phyloP scores from a whole-genome alignment of 2,888 invertebrate genomes.

The Siphonodentalium dalli region DNA sequence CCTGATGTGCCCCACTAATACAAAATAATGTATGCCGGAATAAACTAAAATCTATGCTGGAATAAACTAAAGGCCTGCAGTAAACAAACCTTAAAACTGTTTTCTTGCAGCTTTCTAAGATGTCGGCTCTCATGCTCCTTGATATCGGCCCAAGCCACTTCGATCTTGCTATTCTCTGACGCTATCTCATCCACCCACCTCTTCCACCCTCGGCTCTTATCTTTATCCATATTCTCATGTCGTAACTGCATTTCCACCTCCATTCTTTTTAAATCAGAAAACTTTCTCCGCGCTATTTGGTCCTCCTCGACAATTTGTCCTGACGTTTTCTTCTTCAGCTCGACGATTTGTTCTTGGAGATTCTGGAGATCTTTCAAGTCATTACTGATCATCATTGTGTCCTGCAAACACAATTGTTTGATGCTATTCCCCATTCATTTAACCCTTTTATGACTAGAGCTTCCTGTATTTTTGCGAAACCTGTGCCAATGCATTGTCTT shows the following conservation, averaged over 20 bases:
- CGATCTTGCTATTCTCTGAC: slow-evolving; percentile 36
- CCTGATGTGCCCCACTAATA: too few relatives aligned
- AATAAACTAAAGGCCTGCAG: too few relatives aligned
- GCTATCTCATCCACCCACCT: slow-evolving; percentile 36
- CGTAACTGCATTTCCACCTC: background rate
- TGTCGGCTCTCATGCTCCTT: slow-evolving; percentile 32
- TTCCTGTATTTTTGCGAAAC: too few relatives aligned
- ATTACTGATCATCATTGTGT: slow-evolving; percentile 1
- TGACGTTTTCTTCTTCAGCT: background rate
- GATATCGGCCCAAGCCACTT: slow-evolving; percentile 39
- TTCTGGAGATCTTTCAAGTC: background rate
- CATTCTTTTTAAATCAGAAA: background rate
- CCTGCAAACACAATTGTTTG: too few relatives aligned
- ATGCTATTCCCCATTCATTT: too few relatives aligned
- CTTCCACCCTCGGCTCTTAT: slow-evolving; percentile 40
- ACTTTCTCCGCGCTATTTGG: background rate
- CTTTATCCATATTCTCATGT: slow-evolving; percentile 24
- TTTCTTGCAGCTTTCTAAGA: slow-evolving; percentile 19
- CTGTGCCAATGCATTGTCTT: too few relatives aligned
- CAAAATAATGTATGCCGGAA: too few relatives aligned
- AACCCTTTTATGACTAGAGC: too few relatives aligned
- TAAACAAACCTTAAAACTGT: too few relatives aligned
- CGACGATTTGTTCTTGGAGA: background rate
- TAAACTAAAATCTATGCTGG: too few relatives aligned
- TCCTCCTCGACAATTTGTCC: background rate